These are phyloP conservation scores for Periplaneta americana DNA, from an alignment of 1,140 invertebrate species.

Conservation along the genomic window DNA sequence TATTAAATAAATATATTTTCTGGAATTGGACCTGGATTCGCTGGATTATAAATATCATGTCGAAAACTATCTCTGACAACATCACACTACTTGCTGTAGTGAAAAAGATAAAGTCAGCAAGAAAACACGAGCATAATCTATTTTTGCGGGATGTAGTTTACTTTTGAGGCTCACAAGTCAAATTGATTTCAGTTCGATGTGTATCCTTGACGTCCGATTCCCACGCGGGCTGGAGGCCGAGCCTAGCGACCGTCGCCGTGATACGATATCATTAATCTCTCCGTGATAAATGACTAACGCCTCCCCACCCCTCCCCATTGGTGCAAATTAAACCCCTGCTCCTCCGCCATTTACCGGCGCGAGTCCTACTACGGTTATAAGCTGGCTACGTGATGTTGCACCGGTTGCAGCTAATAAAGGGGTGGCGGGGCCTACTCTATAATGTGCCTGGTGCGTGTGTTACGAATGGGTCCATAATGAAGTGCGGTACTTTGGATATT, in stretches of 20 bases:
- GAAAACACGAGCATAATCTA: too few relatives aligned
- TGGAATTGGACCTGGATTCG: too few relatives aligned
- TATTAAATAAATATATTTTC: too few relatives aligned
- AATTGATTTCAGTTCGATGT: background rate
- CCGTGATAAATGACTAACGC: constrained; percentile 6
- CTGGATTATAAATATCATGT: too few relatives aligned
- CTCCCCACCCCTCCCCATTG: background rate
- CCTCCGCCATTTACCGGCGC: background rate
- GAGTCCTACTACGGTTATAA: background rate
- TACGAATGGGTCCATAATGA: background rate
- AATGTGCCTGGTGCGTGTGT: background rate
- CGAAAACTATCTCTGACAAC: too few relatives aligned
- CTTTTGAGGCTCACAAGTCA: too few relatives aligned
- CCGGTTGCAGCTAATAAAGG: constrained; percentile 12
- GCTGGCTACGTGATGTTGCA: constrained; percentile 6
- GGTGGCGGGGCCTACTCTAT: background rate
- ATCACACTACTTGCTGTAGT: too few relatives aligned
- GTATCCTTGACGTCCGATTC: background rate
- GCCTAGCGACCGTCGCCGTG: background rate
- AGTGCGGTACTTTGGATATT: constrained; percentile 5
- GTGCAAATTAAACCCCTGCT: background rate
- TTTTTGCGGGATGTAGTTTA: too few relatives aligned
- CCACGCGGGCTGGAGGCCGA: background rate
- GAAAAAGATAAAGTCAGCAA: too few relatives aligned
- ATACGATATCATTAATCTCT: constrained; percentile 8